These are phyloP conservation scores for Epinephelus moara DNA, from an alignment of 2,113 vertebrate species.

Conservation along the genomic window DNA sequence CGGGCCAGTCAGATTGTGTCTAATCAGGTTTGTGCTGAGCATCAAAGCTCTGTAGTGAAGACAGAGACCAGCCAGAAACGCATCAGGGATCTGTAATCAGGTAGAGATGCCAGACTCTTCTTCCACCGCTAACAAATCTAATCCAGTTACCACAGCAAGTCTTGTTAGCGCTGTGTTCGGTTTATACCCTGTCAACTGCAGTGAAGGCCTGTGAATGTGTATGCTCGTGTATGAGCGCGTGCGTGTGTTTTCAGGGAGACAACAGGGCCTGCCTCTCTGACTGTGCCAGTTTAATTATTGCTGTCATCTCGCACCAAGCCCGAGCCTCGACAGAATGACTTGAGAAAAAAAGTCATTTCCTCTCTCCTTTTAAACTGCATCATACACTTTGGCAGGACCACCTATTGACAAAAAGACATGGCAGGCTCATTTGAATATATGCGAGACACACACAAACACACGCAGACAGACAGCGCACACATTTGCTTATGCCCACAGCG, in stretches of 20 bases:
- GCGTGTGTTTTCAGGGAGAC: constrained; percentile 23
- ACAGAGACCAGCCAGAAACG: constrained; percentile 19
- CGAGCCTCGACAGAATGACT: constrained; percentile 44
- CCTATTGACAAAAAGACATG: constrained; percentile 55
- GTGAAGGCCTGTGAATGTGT: constrained; percentile 45
- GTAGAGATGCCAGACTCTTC: constrained; percentile 23
- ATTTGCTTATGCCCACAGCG: constrained; percentile 9
- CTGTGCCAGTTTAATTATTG: constrained; percentile 77
- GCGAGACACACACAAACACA: constrained; percentile 22
- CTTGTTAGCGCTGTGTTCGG: constrained; percentile 46
- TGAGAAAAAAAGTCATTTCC: constrained; percentile 72
- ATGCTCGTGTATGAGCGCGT: background rate
- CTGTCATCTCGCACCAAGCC: constrained; percentile 64
- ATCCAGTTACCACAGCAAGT: constrained; percentile 46
- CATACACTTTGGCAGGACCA: constrained; percentile 60
- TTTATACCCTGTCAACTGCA: constrained; percentile 43
- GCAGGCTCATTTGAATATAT: constrained; percentile 63
- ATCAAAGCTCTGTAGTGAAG: constrained; percentile 18
- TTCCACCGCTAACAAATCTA: constrained; percentile 29
- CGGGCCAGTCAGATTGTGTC: background rate
- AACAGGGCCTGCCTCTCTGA: constrained; percentile 55
- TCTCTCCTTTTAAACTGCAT: constrained; percentile 59
- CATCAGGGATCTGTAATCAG: constrained; percentile 33
- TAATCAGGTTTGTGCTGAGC: constrained; percentile 32
- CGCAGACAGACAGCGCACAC: constrained; percentile 19